Base-by-base conservation (phyloP, 2,797 vertebrate genomes). In the Dicrostonyx torquatus region DNA sequence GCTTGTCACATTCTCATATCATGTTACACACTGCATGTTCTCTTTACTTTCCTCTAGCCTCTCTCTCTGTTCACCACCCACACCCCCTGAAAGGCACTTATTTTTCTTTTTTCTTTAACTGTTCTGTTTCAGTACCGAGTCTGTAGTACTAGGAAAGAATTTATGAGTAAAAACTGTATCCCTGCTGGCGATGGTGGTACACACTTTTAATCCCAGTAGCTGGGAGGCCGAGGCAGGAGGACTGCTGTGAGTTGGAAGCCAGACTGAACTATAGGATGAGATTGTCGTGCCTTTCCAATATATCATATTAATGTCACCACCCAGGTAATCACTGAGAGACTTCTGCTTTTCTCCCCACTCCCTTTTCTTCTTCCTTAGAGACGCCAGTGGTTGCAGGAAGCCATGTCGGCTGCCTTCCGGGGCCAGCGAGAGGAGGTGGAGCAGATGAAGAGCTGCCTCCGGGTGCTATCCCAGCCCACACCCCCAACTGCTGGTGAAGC, bases 351-450 rank as follows among this genome's bases (percentile, higher is more conserved):
- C 7, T 95, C 86, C 92, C 78, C 86, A 95, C 80, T 87, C 95
- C 94, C 14, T 83, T 93, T 86, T 83, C 95, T 95, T 14, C 17
- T 72, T 40, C 48, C 45, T 18, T 95, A 99, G 99, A 98, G 99
- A 94, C 98, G 99, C 76, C 97, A 96, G 6, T 99, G 99, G 98
- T 96, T 99, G 79, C 98, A 98, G 97, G 98, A 98, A 73, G 99
- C 99, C 22, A 98, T 99, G 85, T 98, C 94, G 0, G 99, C 99
- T 0, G 97, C 98, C 24, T 98, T 98, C 94, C 98, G 98, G 93
- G 99, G 99, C 11, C 99, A 99, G 96, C 95, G 98, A 97, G 99
- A 99, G 77, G 99, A 99, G 96, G 99, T 99, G 62, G 98, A 99
- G 92, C 99, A 99, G 97, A 99, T 99, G 98, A 99, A 99, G 96